A percentile compares a stretch with the other conserved stretches of the same genome.
Conservation (phyloP, 2,888 invertebrate species). For the Hyalella azteca region DNA sequence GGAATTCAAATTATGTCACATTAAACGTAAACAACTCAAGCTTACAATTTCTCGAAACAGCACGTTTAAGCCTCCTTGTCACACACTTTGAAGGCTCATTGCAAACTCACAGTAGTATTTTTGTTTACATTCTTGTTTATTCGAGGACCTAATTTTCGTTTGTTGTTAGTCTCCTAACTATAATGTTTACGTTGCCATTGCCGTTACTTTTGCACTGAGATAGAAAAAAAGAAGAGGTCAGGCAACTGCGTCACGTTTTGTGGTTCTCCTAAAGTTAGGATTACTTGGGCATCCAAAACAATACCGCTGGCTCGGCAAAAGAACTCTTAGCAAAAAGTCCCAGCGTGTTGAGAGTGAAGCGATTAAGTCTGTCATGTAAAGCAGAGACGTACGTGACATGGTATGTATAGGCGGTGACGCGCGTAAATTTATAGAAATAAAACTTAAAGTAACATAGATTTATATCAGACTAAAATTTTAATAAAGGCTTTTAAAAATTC, state of each 20-base stretch:
- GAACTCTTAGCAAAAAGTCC: neutral
- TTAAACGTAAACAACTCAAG: too few species aligned
- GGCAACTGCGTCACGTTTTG: constrained; percentile 10
- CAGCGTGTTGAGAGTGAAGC: neutral
- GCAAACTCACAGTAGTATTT: too few species aligned
- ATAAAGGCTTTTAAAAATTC: too few species aligned
- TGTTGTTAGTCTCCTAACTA: neutral
- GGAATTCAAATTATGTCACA: too few species aligned
- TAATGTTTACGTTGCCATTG: neutral
- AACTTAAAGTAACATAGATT: too few species aligned
- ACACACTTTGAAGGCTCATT: too few species aligned
- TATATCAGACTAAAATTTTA: too few species aligned
- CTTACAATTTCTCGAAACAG: too few species aligned
- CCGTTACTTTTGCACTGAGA: neutral
- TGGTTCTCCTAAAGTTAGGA: constrained; percentile 32
- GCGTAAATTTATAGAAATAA: neutral
- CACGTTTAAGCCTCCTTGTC: too few species aligned
- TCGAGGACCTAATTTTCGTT: too few species aligned
- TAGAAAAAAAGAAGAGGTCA: neutral
- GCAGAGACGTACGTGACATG: too few species aligned
- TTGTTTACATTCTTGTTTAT: too few species aligned
- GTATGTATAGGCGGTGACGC: neutral
- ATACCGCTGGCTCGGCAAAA: neutral
- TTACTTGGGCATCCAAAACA: constrained; percentile 25
- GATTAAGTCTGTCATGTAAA: constrained; percentile 13